Evolutionary conservation across 2,113 vertebrate species (phyloP), one percentile per base, ranked within the genome.

Genomic region (Mungos mungo): DNA sequence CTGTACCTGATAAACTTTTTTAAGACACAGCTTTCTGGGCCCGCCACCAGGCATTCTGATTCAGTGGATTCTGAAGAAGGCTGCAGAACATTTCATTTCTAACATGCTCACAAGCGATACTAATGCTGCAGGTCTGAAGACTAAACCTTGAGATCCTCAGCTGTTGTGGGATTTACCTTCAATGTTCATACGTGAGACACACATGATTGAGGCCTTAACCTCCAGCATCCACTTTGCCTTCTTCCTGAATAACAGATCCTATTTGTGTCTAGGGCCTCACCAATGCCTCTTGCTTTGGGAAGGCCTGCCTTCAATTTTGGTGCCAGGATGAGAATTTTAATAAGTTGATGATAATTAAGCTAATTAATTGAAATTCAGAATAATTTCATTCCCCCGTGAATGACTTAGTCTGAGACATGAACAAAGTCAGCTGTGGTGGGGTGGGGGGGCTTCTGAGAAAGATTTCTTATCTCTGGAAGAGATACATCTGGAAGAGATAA

Each of bases 301-400:
- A 95, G 74, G 18, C 7, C 80, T 82, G 29, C 50, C 65, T 86
- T 89, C 12, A 50, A 35, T 76, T 90, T 35, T 2, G 65, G 13
- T 71, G 29, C 41, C 54, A 82, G 52, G 33, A 94, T 79, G 54
- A 95, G 21, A 81, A n/a, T 95, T 50, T 76, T 92, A 92, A 31
- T 35, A 71, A 88, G 25, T 83, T 72, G 27, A 95, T 76, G 41
- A 25, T 90, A 92, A 97, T 76, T 50, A 19, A 74, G 31, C 84
- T 89, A 92, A 77, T 60, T 66, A 63, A 87, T 41, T 65, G 16
- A 92, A 89, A 92, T 52, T 47, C 60, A 76, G 60, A 63, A 13
- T 45, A 71, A 76, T 89, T 80, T 25, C 33, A 60, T 72, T 77
- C 7, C 13, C 25, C 19, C 31, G 41, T 72, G 92, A 90, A 52